These are phyloP conservation scores for Sabatieria punctata DNA, from an alignment of 2,888 invertebrate species.

Conservation along the genomic window DNA sequence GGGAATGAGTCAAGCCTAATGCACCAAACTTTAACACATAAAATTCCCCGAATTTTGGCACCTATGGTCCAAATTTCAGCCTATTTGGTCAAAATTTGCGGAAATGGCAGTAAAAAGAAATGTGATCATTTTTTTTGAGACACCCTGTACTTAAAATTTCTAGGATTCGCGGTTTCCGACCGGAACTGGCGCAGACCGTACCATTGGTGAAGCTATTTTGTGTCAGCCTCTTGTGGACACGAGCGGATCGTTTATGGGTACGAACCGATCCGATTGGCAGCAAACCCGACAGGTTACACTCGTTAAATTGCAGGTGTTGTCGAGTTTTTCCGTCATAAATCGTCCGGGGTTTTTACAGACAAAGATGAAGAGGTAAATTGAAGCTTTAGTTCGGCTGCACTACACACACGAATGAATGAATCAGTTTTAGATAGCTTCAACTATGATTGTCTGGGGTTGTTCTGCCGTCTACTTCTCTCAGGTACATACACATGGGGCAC, in stretches of 20 bases:
- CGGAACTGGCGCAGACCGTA: slow-evolving; percentile 28
- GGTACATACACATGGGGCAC: slow-evolving; percentile 15
- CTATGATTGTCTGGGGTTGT: slow-evolving; percentile 52
- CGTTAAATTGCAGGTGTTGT: slow-evolving; percentile 41
- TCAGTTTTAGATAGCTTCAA: slow-evolving; percentile 39
- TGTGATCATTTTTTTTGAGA: too few species aligned
- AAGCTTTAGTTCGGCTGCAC: slow-evolving; percentile 1
- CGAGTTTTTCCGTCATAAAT: slow-evolving; percentile 47
- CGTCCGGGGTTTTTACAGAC: slow-evolving; percentile 40
- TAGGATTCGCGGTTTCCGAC: slow-evolving; percentile 42
- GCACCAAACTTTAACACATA: too few species aligned
- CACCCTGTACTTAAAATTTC: background rate
- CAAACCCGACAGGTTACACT: background rate
- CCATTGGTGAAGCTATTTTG: slow-evolving; percentile 29
- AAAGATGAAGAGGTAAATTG: slow-evolving; percentile 46
- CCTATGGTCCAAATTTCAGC: too few species aligned
- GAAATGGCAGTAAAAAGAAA: too few species aligned
- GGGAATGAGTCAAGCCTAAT: too few species aligned
- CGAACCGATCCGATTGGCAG: background rate
- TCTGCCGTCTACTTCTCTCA: slow-evolving; percentile 52
- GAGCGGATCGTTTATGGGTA: slow-evolving; percentile 43
- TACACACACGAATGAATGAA: slow-evolving; percentile 1
- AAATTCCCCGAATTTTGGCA: too few species aligned
- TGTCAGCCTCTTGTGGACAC: slow-evolving; percentile 47
- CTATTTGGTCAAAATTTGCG: too few species aligned